Base-by-base conservation (phyloP, 2,888 invertebrate species). In the Spodoptera exigua region DNA sequence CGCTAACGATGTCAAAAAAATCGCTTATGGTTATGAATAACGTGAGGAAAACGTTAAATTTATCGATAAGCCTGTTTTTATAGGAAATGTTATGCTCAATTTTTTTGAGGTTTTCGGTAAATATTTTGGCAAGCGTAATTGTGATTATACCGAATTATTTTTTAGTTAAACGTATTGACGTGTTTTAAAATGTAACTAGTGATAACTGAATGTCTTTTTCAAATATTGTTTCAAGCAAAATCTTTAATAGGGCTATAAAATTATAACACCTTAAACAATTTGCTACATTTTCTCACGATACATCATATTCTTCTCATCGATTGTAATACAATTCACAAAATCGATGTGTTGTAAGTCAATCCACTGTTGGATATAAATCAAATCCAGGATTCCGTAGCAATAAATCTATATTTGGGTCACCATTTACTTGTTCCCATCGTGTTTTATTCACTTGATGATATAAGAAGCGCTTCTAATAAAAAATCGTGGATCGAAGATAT, bases 331-430 rank as follows among this genome's bases (percentile, higher is more conserved):
- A 67, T 70, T 63, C 64, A 63, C 47, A 62, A 65, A 76, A 74
- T 74, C 63, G 67, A 63, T 61, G 65, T 65, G 53, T 57, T 70
- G 59, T 74, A 71, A 72, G 74, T 76, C 66, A 77, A 74, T 73
- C 63, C 65, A 65, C 60, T 67, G 52, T 59, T 39, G 45, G 68
- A 59, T 74, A 77, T 76, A 76, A 77, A 78, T 77, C 76, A 76
- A 77, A 77, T 63, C 57, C 51, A 17, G 61, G 62, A 52, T 63
- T 70, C 63, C 59, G 49, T 56, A 66, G 68, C 63, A 77, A 77
- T 77, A 76, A 76, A 78, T 74, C 58, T 60, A 70, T 76, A 74
- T 77, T 77, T 69, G 76, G 78, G 76, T 77, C 77, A 76, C 74
- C 71, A 74, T 74, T 68, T 66, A 74, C 71, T 76, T 67, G 70